These are phyloP conservation scores for Dione juno DNA, from an alignment of 2,888 invertebrate species.

Conservation along the genomic window DNA sequence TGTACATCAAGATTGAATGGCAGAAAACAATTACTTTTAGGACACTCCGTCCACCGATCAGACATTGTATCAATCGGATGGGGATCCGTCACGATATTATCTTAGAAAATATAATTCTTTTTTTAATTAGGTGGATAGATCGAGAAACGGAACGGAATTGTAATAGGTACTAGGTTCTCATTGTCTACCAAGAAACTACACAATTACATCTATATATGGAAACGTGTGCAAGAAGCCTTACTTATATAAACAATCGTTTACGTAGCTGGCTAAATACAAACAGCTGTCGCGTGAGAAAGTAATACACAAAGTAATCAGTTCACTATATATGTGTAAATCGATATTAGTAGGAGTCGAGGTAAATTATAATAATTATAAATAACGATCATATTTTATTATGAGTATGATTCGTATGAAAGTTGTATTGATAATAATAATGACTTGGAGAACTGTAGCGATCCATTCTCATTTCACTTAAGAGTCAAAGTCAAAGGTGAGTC, in stretches of 20 bases:
- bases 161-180: too few relatives aligned
- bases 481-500: not conserved
- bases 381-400: not conserved
- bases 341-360: constrained; percentile 2
- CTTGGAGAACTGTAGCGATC: not conserved
- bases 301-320: constrained; percentile 13
- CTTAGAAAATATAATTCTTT: too few relatives aligned
- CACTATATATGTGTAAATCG: constrained; percentile 6
- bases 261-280: constrained; percentile 19
- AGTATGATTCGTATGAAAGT: too few relatives aligned
- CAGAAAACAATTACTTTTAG: too few relatives aligned
- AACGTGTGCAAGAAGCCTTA: constrained; percentile 4
- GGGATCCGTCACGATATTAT: too few relatives aligned
- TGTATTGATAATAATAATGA: too few relatives aligned
- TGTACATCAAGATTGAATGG: too few relatives aligned
- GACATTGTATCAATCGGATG: too few relatives aligned
- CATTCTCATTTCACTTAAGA: not conserved
- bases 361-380: constrained; percentile 1
- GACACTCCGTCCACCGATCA: too few relatives aligned
- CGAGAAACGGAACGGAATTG: too few relatives aligned
- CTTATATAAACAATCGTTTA: constrained; percentile 11
- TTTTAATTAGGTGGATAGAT: too few relatives aligned
- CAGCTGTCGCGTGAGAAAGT: constrained; percentile 22
- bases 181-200: too few relatives aligned
- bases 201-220: not conserved